phyloP scores from a whole-genome alignment of 2,888 invertebrate genomes.

The Melitaea athalia region DNA sequence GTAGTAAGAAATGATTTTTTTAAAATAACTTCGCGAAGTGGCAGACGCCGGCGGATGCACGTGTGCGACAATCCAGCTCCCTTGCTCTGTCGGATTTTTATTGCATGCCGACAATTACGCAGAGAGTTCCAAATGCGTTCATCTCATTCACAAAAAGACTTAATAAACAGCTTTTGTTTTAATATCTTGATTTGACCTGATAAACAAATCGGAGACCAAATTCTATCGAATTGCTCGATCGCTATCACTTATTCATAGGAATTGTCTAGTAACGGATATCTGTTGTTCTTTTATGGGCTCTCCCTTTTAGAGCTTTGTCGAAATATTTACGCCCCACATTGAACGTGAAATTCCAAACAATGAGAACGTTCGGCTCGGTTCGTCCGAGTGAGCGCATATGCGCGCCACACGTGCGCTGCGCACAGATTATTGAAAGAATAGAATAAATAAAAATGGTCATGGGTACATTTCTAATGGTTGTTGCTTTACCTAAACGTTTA shows the following conservation, averaged over 20 bases:
- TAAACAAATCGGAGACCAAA: constrained; percentile 29
- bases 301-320: constrained; percentile 76
- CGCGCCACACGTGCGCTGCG: constrained; percentile 68
- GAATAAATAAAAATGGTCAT: constrained; percentile 60
- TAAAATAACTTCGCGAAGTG: constrained; percentile 75
- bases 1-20: constrained; percentile 42
- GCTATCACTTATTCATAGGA: constrained; percentile 43
- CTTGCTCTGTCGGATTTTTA: constrained; percentile 61
- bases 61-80: constrained; percentile 68
- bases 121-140: constrained; percentile 40
- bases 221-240: constrained; percentile 35
- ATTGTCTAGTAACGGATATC: constrained; percentile 54
- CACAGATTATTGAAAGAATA: constrained; percentile 55
- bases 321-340: constrained; percentile 80
- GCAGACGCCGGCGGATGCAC: constrained; percentile 79
- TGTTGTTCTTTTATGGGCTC: constrained; percentile 65
- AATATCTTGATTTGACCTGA: constrained; percentile 22
- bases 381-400: constrained; percentile 51
- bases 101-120: constrained; percentile 54
- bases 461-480: constrained; percentile 43
- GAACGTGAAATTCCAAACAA: constrained; percentile 79
- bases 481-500: constrained; percentile 6
- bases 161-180: constrained; percentile 40
- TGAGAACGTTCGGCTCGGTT: constrained; percentile 53
- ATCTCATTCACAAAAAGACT: constrained; percentile 49